phyloP scores from a whole-genome alignment of 1,140 invertebrate species.

The Potamilus streckersoni region DNA sequence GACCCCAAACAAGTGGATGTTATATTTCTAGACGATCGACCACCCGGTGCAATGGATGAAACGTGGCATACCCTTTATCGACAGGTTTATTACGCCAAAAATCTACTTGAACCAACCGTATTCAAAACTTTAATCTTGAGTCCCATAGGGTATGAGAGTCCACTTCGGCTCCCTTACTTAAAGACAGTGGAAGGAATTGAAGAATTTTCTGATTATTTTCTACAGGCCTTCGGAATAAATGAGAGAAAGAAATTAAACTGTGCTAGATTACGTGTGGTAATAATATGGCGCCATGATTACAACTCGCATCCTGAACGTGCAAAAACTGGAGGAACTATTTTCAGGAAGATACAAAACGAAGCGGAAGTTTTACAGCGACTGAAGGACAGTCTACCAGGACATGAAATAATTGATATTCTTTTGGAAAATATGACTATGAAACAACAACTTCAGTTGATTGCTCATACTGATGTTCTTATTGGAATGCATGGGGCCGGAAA shows the following conservation, averaged over 20 bases:
- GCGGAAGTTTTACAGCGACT: constrained; percentile 40
- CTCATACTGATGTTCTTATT: constrained; percentile 90
- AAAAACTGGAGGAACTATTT: constrained; percentile 24
- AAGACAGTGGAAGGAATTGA: constrained; percentile 44
- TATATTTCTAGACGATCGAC: constrained; percentile 58
- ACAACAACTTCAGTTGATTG: constrained; percentile 49
- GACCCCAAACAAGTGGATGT: constrained; percentile 27
- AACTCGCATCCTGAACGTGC: constrained; percentile 58
- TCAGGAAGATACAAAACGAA: constrained; percentile 58
- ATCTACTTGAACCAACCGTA: constrained; percentile 14
- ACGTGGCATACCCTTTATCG: constrained; percentile 54
- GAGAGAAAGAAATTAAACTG: constrained; percentile 38
- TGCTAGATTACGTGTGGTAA: constrained; percentile 41
- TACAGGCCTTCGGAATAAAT: constrained; percentile 32
- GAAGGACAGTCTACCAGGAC: constrained; percentile 8
- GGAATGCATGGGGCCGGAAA: constrained; percentile 97
- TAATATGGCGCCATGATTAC: constrained; percentile 60
- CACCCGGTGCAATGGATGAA: constrained; percentile 48
- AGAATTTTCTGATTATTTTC: constrained; percentile 58
- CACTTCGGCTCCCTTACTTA: constrained; percentile 42
- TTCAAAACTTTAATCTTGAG: constrained; percentile 52
- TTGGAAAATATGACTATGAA: constrained; percentile 49
- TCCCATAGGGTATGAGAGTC: constrained; percentile 57
- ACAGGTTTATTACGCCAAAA: constrained; percentile 27
- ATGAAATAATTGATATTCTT: constrained; percentile 38